A percentile compares a stretch with the other conserved stretches of the same genome.
phyloP scores from a whole-genome alignment of 2,888 invertebrate genomes.

The Lasioglossum lativentre region DNA sequence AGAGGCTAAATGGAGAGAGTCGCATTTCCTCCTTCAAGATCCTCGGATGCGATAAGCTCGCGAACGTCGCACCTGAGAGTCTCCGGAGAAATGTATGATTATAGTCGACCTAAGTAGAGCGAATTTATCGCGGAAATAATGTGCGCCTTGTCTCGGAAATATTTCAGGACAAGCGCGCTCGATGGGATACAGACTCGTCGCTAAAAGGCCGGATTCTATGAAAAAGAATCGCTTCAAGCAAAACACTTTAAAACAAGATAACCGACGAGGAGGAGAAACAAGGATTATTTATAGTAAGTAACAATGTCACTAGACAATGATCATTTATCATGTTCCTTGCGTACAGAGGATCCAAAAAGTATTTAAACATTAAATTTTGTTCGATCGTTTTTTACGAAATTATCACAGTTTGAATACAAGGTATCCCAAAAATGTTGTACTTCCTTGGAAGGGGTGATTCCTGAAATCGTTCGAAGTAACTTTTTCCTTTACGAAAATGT shows the following conservation, averaged over 20 bases:
- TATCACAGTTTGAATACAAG: too few relatives aligned
- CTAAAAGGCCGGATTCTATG: not conserved
- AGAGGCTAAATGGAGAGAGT: conserved; percentile 43
- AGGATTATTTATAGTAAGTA: not conserved
- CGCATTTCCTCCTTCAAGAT: conserved; percentile 56
- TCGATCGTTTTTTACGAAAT: too few relatives aligned
- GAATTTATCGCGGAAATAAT: conserved; percentile 45
- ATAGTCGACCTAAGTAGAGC: not conserved
- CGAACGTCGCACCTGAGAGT: conserved; percentile 32
- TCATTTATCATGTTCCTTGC: too few relatives aligned
- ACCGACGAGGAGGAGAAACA: not conserved
- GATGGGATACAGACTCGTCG: not conserved
- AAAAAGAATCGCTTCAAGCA: not conserved
- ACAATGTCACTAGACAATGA: too few relatives aligned
- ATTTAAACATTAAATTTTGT: too few relatives aligned
- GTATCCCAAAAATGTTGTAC: too few relatives aligned
- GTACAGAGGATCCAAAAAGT: too few relatives aligned
- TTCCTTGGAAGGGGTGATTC: too few relatives aligned
- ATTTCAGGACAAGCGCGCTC: conserved; percentile 15
- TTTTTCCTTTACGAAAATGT: too few relatives aligned
- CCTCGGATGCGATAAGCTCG: conserved; percentile 41
- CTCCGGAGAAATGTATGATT: conserved; percentile 30
- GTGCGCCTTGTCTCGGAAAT: conserved; percentile 16
- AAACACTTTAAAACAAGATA: not conserved
- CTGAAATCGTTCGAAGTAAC: too few relatives aligned